Conservation (phyloP, 2,888 invertebrate genomes). For the Salpingus planirostris region DNA sequence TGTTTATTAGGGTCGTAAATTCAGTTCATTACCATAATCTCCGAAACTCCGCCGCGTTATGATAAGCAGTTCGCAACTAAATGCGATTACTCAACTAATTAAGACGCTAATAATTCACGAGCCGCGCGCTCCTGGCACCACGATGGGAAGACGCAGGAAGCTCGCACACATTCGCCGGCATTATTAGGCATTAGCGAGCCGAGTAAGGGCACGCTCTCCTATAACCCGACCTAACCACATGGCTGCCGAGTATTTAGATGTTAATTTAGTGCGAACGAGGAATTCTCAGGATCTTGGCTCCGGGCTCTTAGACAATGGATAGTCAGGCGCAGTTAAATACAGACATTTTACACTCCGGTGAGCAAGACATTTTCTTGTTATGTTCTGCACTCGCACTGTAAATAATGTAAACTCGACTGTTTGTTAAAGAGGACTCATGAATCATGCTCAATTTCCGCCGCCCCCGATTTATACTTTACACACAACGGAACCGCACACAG, state of each 20-base stretch:
- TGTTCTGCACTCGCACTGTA: slow-evolving; percentile 27
- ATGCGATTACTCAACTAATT: slow-evolving; percentile 28
- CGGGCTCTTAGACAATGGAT: slow-evolving; percentile 35
- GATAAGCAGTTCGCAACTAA: slow-evolving; percentile 25
- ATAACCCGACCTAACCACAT: no score
- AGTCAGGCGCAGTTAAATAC: slow-evolving; percentile 41
- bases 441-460: slow-evolving; percentile 22
- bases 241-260: slow-evolving; percentile 39
- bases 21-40: no score
- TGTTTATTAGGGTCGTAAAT: no score
- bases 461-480: no score
- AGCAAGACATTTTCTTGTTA: slow-evolving; percentile 36
- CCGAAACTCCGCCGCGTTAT: no score
- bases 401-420: slow-evolving; percentile 25
- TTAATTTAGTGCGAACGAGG: slow-evolving; percentile 38
- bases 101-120: slow-evolving; percentile 27
- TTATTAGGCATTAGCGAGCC: slow-evolving; percentile 8
- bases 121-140: slow-evolving; percentile 10
- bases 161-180: slow-evolving; percentile 7
- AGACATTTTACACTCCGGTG: slow-evolving; percentile 42
- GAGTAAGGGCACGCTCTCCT: slow-evolving; percentile 14
- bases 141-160: slow-evolving; percentile 18
- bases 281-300: slow-evolving; percentile 35
- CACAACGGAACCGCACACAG: no score
- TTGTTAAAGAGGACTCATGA: slow-evolving; percentile 16